phyloP scores from a whole-genome alignment of 2,888 invertebrate genomes.

The Trimorus sp. region DNA sequence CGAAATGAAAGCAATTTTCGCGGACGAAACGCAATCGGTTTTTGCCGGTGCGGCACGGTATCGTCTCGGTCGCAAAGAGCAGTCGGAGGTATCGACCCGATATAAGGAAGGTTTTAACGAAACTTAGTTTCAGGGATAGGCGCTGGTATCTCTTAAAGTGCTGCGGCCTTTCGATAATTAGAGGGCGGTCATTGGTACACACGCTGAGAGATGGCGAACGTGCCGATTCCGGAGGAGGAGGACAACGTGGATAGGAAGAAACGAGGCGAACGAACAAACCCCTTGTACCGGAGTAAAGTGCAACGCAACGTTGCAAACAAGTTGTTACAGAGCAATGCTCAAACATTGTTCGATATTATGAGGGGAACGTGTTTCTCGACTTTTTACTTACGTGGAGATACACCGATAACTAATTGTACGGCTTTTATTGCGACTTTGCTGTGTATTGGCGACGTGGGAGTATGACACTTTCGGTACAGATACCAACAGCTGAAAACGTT shows the following conservation, averaged over 20 bases:
- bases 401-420: too few species aligned
- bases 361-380: constrained; percentile 13
- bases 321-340: constrained; percentile 42
- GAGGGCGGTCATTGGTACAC: constrained; percentile 80
- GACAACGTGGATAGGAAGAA: constrained; percentile 63
- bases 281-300: constrained; percentile 54
- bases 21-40: constrained; percentile 70
- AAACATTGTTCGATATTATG: constrained; percentile 52
- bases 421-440: too few species aligned
- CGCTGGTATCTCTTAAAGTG: constrained; percentile 79
- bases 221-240: constrained; percentile 63
- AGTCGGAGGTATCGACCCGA: constrained; percentile 51
- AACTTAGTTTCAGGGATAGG: constrained; percentile 75
- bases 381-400: background rate
- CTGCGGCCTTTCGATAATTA: constrained; percentile 81
- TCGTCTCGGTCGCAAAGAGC: constrained; percentile 44
- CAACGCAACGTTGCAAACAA: constrained; percentile 46
- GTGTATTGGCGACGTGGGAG: too few species aligned
- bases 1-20: constrained; percentile 75
- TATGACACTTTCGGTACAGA: too few species aligned
- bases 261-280: constrained; percentile 63
- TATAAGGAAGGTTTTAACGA: constrained; percentile 69
- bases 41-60: constrained; percentile 67
- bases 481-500: too few species aligned
- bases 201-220: constrained; percentile 67